Percentiles rank a stretch among this genome's conserved stretches.
Conservation (phyloP, 1,140 invertebrate genomes). For the Pseudoatta argentina region DNA sequence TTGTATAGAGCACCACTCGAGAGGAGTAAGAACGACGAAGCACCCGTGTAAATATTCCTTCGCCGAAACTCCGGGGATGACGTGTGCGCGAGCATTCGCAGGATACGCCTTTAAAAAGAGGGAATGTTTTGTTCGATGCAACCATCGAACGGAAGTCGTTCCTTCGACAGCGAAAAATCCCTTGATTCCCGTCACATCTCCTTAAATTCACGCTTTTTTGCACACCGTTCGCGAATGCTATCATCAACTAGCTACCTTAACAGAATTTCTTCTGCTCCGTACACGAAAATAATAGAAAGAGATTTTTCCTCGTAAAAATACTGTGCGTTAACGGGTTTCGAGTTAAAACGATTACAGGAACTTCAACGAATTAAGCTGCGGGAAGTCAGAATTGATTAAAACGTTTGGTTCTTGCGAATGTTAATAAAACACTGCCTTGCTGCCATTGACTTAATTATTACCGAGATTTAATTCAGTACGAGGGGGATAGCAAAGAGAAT, state of each 20-base stretch:
- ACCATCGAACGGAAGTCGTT: not conserved
- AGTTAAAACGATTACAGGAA: slow-evolving; percentile 13
- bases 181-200: not conserved
- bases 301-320: slow-evolving; percentile 8
- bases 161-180: not conserved
- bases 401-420: not conserved
- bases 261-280: not conserved
- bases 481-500: not conserved
- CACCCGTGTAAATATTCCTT: slow-evolving; percentile 26
- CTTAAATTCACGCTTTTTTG: not conserved
- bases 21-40: slow-evolving; percentile 11
- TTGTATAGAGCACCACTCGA: not conserved
- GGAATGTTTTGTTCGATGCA: slow-evolving; percentile 9
- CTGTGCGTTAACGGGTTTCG: not conserved
- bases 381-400: slow-evolving; percentile 2
- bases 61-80: not conserved
- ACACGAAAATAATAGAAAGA: not conserved
- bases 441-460: not conserved
- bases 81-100: not conserved
- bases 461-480: not conserved
- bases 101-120: not conserved
- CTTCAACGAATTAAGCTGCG: slow-evolving; percentile 16
- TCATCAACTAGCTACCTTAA: not conserved
- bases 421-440: not conserved
- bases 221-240: not conserved